Evolutionary conservation across 2,888 invertebrate genomes (phyloP), one percentile per base, ranked within the genome.

Genomic region (Chironomus riparius): DNA sequence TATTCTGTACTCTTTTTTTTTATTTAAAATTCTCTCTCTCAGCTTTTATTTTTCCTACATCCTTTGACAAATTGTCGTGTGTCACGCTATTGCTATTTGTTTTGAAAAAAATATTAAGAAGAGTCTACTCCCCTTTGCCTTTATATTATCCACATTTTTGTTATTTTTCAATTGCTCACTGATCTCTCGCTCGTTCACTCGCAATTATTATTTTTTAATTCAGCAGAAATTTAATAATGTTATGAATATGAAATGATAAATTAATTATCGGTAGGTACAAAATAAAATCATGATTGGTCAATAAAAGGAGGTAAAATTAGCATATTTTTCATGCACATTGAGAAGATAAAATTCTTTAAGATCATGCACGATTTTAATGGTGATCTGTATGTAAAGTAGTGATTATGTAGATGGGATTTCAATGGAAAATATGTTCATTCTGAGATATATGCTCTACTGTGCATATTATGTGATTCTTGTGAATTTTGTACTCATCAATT

Each of bases 51-150:
- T 28, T 38, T 38, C 38, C 38, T 38, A 38, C 10, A 10, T 38
- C 38, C 38, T 24, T 28, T 68, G 28, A 74, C 74, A 74, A 74
- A 74, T 74, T 74, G 74, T 74, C 74, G 74, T 62, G 7, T 74
- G 68, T 74, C 74, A 74, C 74, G 74, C 74, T 73, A 73, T 38
- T 47, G 68, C 68, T 38, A 68, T 68, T 68, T 68, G 28, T 68
- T 68, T 68, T 68, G 10, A 18, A 21, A n/a, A n/a, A 65, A 24
- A 65, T 21, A 21, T 18, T 65, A 24, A 24, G 10, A 38, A 68
- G 15, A 50, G 70, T 70, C 70, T 70, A 48, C 71, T 28, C 71
- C 61, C 24, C 47, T 69, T 38, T 10, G 10, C 38, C 38, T n/a
- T 22, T 71, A n/a, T 38, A 47, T 69, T 1, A n/a, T n/a, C n/a